phyloP scores from a whole-genome alignment of 2,113 vertebrate species.

The Phalacrocorax aristotelis region DNA sequence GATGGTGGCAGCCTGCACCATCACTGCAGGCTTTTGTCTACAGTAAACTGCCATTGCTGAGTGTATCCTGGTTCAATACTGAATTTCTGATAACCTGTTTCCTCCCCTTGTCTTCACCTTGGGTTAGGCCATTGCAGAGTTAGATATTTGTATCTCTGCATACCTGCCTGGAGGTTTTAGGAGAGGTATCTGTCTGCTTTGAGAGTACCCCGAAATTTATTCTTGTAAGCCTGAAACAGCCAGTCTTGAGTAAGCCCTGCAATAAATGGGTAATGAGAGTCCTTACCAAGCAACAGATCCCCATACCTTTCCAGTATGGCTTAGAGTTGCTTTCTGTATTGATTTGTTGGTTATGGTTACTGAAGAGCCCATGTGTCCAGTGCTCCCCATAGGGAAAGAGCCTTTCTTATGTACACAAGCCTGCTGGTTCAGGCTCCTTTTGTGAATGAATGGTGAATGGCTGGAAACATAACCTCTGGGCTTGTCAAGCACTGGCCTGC shows the following conservation, averaged over 20 bases:
- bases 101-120: slow-evolving; percentile 53
- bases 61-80: slow-evolving; percentile 71
- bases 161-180: neutral
- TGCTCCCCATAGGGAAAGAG: neutral
- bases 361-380: neutral
- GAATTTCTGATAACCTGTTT: slow-evolving; percentile 64
- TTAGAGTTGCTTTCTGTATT: neutral
- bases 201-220: neutral
- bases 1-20: slow-evolving; percentile 55
- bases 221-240: neutral
- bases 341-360: neutral
- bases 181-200: neutral
- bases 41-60: slow-evolving; percentile 76
- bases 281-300: neutral
- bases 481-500: neutral
- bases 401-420: neutral
- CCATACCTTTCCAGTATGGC: neutral
- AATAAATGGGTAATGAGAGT: neutral
- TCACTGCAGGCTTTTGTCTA: slow-evolving; percentile 63
- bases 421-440: neutral
- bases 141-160: neutral
- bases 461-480: neutral
- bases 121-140: slow-evolving; percentile 36
- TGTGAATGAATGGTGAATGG: neutral
- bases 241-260: neutral